phyloP scores from a whole-genome alignment of 2,888 invertebrate species.

The Dolichomitus sp. region DNA sequence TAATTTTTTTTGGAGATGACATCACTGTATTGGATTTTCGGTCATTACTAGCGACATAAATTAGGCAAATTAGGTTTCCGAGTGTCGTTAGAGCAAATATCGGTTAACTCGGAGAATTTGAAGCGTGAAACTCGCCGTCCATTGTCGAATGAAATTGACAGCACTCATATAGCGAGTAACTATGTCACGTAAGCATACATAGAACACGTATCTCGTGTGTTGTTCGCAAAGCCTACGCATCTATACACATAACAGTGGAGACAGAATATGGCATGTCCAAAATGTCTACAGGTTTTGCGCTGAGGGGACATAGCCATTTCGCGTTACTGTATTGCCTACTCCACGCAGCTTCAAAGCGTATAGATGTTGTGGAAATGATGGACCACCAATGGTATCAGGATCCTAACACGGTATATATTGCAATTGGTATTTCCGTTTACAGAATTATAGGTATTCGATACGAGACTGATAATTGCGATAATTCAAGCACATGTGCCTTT shows the following conservation, averaged over 20 bases:
- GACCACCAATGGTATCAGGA: conserved; percentile 14
- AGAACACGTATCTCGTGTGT: background rate
- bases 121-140: background rate
- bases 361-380: background rate
- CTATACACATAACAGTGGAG: too few relatives aligned
- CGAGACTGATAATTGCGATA: conserved; percentile 10
- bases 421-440: background rate
- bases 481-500: background rate
- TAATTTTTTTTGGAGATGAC: too few relatives aligned
- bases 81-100: background rate
- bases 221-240: background rate
- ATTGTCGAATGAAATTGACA: background rate
- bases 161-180: background rate
- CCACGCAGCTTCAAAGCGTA: background rate
- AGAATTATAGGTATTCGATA: conserved; percentile 8
- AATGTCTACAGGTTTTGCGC: too few relatives aligned
- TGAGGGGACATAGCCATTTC: too few relatives aligned
- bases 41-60: background rate
- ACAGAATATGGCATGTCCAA: too few relatives aligned
- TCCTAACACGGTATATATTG: conserved; percentile 27
- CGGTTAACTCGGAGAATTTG: background rate
- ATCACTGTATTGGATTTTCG: too few relatives aligned
- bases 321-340: background rate
- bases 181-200: background rate
- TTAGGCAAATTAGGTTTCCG: background rate